These are phyloP conservation scores for Hirundichthys speculiger DNA, from an alignment of 2,113 vertebrate species.

Conservation along the genomic window DNA sequence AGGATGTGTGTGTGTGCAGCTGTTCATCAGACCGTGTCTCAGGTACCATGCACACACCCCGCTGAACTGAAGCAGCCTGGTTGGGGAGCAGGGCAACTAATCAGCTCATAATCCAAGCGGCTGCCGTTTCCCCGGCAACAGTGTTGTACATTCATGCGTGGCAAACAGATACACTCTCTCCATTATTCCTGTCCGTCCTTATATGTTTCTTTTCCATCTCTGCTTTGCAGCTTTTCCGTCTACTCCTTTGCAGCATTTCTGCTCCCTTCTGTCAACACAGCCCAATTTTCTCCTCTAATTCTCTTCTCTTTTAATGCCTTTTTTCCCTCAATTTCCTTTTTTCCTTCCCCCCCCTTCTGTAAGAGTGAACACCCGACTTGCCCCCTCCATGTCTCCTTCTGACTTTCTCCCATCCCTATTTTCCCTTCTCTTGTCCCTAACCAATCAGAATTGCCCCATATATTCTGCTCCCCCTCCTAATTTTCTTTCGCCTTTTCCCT, in stretches of 20 bases:
- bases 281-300: constrained; percentile 40
- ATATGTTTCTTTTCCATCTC: constrained; percentile 28
- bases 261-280: constrained; percentile 28
- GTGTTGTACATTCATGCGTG: constrained; percentile 72
- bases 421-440: constrained; percentile 8
- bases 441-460: constrained; percentile 17
- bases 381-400: constrained; percentile 10
- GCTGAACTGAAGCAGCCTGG: constrained; percentile 49
- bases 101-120: constrained; percentile 77
- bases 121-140: constrained; percentile 75
- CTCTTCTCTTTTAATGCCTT: constrained; percentile 24
- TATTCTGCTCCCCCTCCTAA: constrained; percentile 10
- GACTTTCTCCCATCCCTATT: constrained; percentile 23
- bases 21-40: constrained; percentile 58
- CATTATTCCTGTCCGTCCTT: constrained; percentile 54
- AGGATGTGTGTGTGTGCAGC: constrained; percentile 9
- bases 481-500: constrained; percentile 1
- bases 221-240: constrained; percentile 11
- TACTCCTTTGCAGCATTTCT: constrained; percentile 5
- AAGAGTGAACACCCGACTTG: constrained; percentile 9
- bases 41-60: constrained; percentile 61
- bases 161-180: constrained; percentile 63
- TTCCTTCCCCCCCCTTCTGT: constrained; percentile 18
- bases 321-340: constrained; percentile 17
- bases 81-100: constrained; percentile 66